Evolutionary conservation across 2,113 vertebrate genomes (phyloP), one percentile per base, ranked within the genome.

Genomic region (Oryzias curvinotus): DNA sequence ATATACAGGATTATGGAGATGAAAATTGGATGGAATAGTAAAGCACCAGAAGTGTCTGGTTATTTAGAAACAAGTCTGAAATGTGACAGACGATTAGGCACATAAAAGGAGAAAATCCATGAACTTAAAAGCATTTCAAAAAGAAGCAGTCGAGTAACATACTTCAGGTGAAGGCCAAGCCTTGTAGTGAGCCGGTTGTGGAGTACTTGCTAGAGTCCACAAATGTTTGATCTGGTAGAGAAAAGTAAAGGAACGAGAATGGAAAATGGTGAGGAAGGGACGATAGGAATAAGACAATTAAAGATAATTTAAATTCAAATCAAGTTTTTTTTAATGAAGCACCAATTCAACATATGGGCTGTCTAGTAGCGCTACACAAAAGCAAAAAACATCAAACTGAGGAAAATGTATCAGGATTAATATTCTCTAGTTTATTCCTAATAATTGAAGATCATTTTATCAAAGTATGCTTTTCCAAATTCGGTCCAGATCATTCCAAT

Each of bases 91-190:
- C 5, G 15, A 52, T 15, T 17, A 17, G 49, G 58, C 58, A 30
- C 2, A 48, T n/a, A 60, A 7, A 48, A 48, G 26, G 57, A 1
- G 3, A 46, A 73, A 44, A 15, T 28, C 65, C 26, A 54, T 61
- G 42, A 10, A 43, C 42, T 43, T 17, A 36, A 62, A 28, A 70
- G 61, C 56, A 46, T 1, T 53, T 56, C 65, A 51, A 19, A 15
- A 50, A 69, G 48, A 70, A 62, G 64, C 12, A 73, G 71, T 79
- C 69, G 92, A 93, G 89, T 89, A 86, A 96, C 95, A 87, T 96
- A 95, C 94, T 95, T 97, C 93, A 96, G 94, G 94, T 95, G 93
- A 96, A 96, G 91, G 94, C 93, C 93, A 98, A 93, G 90, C 94
- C 94, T 83, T 93, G 95, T 92, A 95, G 93, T 87, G 93, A 95